Evolutionary conservation across 2,797 vertebrate genomes (phyloP).

Genomic region (Holocentrus rufus): DNA sequence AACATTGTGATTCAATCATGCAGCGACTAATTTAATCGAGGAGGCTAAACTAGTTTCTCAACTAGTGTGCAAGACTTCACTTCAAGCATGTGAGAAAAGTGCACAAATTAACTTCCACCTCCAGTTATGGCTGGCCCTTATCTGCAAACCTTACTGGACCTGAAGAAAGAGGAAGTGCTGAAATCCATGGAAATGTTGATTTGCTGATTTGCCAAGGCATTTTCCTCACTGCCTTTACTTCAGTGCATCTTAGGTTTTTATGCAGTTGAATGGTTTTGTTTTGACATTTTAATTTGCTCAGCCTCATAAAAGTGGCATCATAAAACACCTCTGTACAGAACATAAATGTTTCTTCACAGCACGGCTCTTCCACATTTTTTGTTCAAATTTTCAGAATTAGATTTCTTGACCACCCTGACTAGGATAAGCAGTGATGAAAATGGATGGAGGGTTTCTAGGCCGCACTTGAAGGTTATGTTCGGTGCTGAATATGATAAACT

Average conservation of each 20-base stretch:
- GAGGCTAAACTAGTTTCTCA: constrained; percentile 73
- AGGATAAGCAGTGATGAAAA: no score
- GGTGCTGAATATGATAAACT: no score
- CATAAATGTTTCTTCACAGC: not conserved
- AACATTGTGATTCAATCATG: constrained; percentile 88
- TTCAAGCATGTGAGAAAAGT: constrained; percentile 60
- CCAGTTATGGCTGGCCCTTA: constrained; percentile 21
- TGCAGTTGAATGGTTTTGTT: constrained; percentile 17
- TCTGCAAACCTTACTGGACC: constrained; percentile 17
- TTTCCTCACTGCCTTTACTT: not conserved
- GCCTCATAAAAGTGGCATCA: not conserved
- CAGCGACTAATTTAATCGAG: constrained; percentile 85
- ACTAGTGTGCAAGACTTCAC: constrained; percentile 59
- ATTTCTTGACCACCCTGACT: no score
- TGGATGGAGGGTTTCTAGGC: no score
- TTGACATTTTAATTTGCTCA: constrained; percentile 8
- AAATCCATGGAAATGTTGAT: constrained; percentile 2
- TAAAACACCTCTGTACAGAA: constrained; percentile 1
- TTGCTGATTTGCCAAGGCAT: not conserved
- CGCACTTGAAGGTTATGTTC: no score
- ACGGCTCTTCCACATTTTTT: not conserved
- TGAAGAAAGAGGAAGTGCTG: not conserved
- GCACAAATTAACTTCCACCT: constrained; percentile 42
- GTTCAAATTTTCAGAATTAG: no score
- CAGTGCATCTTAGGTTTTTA: not conserved